A percentile compares a stretch with the other conserved stretches of the same genome.
Evolutionary conservation across 30 jellyfish, hydroid and myxozoan species (phyloP).

Genomic region (Nemopilema nomurai): DNA sequence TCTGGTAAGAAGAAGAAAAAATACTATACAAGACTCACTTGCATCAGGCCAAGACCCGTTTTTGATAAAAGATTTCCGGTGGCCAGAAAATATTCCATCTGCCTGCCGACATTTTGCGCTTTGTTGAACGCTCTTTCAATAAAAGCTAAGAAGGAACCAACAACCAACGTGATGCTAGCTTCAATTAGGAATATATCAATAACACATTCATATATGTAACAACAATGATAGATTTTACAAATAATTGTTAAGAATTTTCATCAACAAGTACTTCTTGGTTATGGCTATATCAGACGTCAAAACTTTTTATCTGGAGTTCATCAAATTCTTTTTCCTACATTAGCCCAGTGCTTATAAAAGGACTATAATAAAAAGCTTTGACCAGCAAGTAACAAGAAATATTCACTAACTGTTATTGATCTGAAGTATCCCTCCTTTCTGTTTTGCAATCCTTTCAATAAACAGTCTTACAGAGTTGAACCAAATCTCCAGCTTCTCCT

Average conservation of each 20-base stretch:
- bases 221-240: not conserved
- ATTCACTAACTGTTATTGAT: conserved; percentile 41
- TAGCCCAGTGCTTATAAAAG: too few species aligned
- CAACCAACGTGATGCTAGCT: not conserved
- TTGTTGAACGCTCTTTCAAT: conserved; percentile 46
- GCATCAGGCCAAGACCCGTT: conserved; percentile 94
- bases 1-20: too few species aligned
- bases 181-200: not conserved
- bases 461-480: conserved; percentile 47
- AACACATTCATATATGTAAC: not conserved
- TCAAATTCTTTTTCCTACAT: too few species aligned
- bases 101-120: conserved; percentile 71
- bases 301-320: too few species aligned
- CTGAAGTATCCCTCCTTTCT: conserved; percentile 43
- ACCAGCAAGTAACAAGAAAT: not conserved
- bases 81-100: conserved; percentile 90
- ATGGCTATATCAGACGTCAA: too few species aligned
- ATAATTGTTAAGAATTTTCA: too few species aligned
- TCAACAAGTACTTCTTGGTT: too few species aligned
- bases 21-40: conserved; percentile 36
- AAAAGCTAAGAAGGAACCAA: conserved; percentile 5
- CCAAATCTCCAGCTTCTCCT: conserved; percentile 94
- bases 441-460: conserved; percentile 56
- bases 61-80: conserved; percentile 91
- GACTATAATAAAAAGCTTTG: too few species aligned